These are phyloP conservation scores for Galemys pyrenaicus DNA, from an alignment of 2,113 vertebrate species.

Conservation along the genomic window DNA sequence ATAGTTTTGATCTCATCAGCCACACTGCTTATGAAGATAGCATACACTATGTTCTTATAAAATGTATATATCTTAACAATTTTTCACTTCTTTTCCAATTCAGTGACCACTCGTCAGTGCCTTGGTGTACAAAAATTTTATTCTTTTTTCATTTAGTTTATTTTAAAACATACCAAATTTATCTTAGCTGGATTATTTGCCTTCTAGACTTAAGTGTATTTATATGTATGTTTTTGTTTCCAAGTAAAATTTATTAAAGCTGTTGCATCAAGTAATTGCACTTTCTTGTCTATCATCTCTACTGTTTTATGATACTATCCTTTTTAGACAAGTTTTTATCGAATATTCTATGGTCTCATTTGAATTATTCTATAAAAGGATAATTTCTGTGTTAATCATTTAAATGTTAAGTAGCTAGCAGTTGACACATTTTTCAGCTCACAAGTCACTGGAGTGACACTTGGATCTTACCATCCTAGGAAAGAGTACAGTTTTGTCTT, in stretches of 20 bases:
- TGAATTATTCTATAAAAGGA: neutral
- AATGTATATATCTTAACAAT: neutral
- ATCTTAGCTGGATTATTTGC: neutral
- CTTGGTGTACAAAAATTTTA: neutral
- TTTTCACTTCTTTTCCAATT: neutral
- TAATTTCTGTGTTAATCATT: neutral
- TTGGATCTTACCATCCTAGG: neutral
- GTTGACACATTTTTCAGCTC: neutral
- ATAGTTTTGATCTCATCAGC: neutral
- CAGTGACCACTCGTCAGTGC: neutral
- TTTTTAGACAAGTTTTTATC: slow-evolving; percentile 21
- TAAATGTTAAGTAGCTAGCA: neutral
- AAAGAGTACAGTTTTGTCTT: neutral
- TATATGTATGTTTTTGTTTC: neutral
- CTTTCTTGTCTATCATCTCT: neutral
- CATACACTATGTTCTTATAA: neutral
- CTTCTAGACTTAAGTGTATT: neutral
- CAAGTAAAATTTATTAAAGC: neutral
- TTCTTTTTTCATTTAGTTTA: slow-evolving; percentile 31
- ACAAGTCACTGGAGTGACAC: neutral
- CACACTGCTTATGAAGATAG: neutral
- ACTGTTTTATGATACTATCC: neutral
- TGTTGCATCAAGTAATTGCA: neutral
- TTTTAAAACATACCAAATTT: neutral
- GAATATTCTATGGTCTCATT: neutral